Conservation (phyloP, 2,797 vertebrate species). For the Sebastes matsubarae region DNA sequence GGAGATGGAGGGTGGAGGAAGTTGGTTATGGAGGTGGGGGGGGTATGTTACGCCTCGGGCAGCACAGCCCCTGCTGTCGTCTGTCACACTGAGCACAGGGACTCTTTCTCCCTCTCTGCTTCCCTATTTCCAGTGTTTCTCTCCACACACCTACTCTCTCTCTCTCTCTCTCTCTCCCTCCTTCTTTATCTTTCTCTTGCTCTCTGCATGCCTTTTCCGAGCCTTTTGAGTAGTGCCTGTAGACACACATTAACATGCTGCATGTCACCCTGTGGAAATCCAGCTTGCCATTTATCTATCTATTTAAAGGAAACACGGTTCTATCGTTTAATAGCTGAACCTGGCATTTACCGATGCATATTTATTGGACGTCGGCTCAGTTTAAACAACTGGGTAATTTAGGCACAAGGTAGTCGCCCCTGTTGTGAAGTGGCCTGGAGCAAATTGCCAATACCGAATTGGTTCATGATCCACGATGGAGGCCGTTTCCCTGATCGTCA, state of each 20-base stretch:
- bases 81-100: slow-evolving; percentile 66
- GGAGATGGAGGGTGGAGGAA: slow-evolving; percentile 36
- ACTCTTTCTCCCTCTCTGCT: slow-evolving; percentile 34
- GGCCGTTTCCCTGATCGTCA: slow-evolving; percentile 39
- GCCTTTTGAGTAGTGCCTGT: slow-evolving; percentile 77
- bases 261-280: slow-evolving; percentile 75
- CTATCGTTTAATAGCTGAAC: slow-evolving; percentile 59
- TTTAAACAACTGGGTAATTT: slow-evolving; percentile 49
- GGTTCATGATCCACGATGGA: slow-evolving; percentile 36
- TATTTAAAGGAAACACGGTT: slow-evolving; percentile 71
- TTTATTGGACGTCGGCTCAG: slow-evolving; percentile 54
- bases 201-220: slow-evolving; percentile 74
- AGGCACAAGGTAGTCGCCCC: slow-evolving; percentile 29
- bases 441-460: slow-evolving; percentile 45
- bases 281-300: slow-evolving; percentile 79
- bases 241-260: slow-evolving; percentile 76
- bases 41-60: slow-evolving; percentile 59
- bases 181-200: slow-evolving; percentile 24
- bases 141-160: slow-evolving; percentile 11
- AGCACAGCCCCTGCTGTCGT: slow-evolving; percentile 67
- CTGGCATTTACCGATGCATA: slow-evolving; percentile 70
- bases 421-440: slow-evolving; percentile 51
- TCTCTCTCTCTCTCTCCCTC: slow-evolving; percentile 1
- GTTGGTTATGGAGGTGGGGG: slow-evolving; percentile 43
- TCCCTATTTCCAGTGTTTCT: slow-evolving; percentile 49